Evolutionary conservation across 2,113 vertebrate species (phyloP).

Genomic region (Dasyurus viverrinus): DNA sequence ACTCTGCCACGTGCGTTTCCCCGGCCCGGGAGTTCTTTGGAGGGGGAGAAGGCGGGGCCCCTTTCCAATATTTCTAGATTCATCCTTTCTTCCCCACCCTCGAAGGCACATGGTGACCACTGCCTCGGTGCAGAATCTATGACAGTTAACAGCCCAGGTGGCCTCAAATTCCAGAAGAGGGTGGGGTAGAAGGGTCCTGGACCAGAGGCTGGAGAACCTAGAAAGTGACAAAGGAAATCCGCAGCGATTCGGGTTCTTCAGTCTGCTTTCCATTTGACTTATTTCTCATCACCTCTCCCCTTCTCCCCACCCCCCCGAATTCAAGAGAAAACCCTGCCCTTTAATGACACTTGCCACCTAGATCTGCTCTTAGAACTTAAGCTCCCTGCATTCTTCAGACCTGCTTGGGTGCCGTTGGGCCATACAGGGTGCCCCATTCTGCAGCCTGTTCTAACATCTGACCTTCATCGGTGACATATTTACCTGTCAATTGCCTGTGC

Average conservation of each 20-base stretch:
- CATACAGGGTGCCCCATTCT: not conserved
- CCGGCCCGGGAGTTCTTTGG: too few relatives aligned
- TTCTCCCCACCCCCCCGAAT: conserved; percentile 8
- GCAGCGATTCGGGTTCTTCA: accelerated
- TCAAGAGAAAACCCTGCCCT: conserved; percentile 39
- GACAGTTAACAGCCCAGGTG: not conserved
- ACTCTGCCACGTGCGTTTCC: not conserved
- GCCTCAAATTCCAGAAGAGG: not conserved
- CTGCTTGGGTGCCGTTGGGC: not conserved
- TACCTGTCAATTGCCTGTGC: not conserved
- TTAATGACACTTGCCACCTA: conserved; percentile 38
- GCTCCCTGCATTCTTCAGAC: too few relatives aligned
- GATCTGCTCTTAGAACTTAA: conserved; percentile 45
- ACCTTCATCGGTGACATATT: not conserved
- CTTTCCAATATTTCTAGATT: not conserved
- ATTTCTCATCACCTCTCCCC: not conserved
- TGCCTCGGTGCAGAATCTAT: not conserved
- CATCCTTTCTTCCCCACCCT: too few relatives aligned
- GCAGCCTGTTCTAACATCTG: not conserved
- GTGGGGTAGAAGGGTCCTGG: too few relatives aligned
- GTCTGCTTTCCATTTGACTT: not conserved
- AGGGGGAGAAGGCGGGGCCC: not conserved
- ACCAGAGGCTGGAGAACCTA: not conserved
- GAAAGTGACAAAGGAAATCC: not conserved
- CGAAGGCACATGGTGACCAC: too few relatives aligned